Conservation (phyloP, 2,797 vertebrate species). For the Huso huso region DNA sequence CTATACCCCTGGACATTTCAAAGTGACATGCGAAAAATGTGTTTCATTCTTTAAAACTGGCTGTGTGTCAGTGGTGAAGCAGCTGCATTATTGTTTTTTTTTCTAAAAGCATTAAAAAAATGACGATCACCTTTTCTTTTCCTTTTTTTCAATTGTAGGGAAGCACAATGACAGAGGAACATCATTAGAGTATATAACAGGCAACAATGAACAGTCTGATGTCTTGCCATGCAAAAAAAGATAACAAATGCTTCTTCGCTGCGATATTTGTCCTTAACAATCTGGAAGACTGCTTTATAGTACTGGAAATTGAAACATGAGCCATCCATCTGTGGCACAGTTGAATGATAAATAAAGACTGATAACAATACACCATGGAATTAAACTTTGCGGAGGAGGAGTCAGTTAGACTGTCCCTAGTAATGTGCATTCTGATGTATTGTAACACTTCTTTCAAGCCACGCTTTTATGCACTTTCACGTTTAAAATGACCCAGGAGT, state of each 20-base stretch:
- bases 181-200: neutral
- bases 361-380: neutral
- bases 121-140: slow-evolving; percentile 34
- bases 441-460: neutral
- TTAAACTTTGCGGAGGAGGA: neutral
- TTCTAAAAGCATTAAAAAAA: slow-evolving; percentile 37
- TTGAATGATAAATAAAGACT: neutral
- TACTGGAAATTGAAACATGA: neutral
- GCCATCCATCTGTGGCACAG: neutral
- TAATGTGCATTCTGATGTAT: neutral
- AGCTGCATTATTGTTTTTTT: slow-evolving; percentile 24
- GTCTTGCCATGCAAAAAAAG: too few relatives aligned
- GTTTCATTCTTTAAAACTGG: slow-evolving; percentile 29
- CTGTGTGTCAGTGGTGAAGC: too few relatives aligned
- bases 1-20: slow-evolving; percentile 43
- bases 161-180: slow-evolving; percentile 25
- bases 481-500: too few relatives aligned
- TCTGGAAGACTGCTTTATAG: neutral
- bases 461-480: neutral
- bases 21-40: slow-evolving; percentile 33
- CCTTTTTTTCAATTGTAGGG: slow-evolving; percentile 33
- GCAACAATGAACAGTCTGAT: too few relatives aligned
- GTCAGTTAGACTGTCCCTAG: neutral
- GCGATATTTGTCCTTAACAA: too few relatives aligned
- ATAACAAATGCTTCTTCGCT: too few relatives aligned